Evolutionary conservation across 2,888 invertebrate species (phyloP).

Genomic region (Dicyrtoma fusca): DNA sequence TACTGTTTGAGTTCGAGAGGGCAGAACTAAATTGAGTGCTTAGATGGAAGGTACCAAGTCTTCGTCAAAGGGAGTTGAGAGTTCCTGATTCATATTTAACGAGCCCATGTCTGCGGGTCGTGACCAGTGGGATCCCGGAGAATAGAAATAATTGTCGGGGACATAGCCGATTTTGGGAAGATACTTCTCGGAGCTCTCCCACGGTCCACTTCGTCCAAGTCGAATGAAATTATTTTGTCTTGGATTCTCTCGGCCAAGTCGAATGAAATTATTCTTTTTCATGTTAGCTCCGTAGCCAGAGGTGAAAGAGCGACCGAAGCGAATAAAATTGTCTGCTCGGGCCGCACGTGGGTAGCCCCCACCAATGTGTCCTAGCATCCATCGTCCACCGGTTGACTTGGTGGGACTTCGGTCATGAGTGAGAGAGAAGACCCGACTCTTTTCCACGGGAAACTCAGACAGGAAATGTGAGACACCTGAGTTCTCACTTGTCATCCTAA

Average conservation of each 20-base stretch:
- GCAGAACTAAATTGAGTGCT: too few species aligned
- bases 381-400: slow-evolving; percentile 1
- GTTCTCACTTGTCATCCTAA: background rate
- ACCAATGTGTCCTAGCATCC: background rate
- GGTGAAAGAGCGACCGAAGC: slow-evolving; percentile 48
- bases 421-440: background rate
- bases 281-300: slow-evolving; percentile 21
- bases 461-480: background rate
- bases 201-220: slow-evolving; percentile 51
- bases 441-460: slow-evolving; percentile 15
- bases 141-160: slow-evolving; percentile 26
- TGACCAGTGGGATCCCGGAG: slow-evolving; percentile 28
- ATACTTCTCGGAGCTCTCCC: slow-evolving; percentile 39
- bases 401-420: slow-evolving; percentile 1
- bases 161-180: slow-evolving; percentile 19
- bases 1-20: too few species aligned
- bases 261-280: slow-evolving; percentile 57
- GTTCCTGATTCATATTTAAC: slow-evolving; percentile 8
- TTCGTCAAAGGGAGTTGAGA: slow-evolving; percentile 3
- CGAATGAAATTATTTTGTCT: slow-evolving; percentile 55
- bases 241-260: slow-evolving; percentile 55
- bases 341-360: slow-evolving; percentile 42
- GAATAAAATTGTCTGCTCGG: slow-evolving; percentile 53
- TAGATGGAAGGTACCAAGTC: background rate
- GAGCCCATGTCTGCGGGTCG: slow-evolving; percentile 10